phyloP scores from a whole-genome alignment of 2,113 vertebrate genomes.

The Semnornis frantzii region DNA sequence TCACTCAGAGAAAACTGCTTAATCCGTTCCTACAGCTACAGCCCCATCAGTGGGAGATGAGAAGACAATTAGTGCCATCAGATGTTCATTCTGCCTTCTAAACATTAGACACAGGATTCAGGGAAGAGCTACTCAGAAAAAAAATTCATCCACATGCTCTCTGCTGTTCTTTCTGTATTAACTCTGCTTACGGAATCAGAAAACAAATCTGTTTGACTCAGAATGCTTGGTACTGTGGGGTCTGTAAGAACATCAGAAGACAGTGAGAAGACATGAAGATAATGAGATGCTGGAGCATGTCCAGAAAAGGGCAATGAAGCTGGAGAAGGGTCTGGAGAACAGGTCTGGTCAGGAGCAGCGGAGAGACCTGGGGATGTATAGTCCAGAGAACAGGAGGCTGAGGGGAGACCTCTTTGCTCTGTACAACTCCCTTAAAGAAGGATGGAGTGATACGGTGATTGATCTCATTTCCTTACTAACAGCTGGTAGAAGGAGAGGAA shows the following conservation, averaged over 20 bases:
- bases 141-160: not conserved
- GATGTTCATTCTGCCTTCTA: not conserved
- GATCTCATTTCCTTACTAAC: no score
- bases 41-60: not conserved
- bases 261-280: not conserved
- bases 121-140: not conserved
- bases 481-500: no score
- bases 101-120: not conserved
- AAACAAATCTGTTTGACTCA: not conserved
- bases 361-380: no score
- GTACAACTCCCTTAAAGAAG: no score
- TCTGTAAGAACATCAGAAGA: not conserved
- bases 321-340: no score
- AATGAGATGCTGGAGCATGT: not conserved
- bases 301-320: no score
- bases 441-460: no score
- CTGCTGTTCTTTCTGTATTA: not conserved
- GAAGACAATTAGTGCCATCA: conserved; percentile 7
- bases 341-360: no score
- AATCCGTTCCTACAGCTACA: not conserved
- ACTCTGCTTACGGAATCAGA: not conserved
- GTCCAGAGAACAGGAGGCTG: no score
- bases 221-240: not conserved
- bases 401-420: no score
- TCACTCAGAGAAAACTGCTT: not conserved